Evolutionary conservation across 2,113 vertebrate species (phyloP).

Genomic region (Heloderma charlesbogerti): DNA sequence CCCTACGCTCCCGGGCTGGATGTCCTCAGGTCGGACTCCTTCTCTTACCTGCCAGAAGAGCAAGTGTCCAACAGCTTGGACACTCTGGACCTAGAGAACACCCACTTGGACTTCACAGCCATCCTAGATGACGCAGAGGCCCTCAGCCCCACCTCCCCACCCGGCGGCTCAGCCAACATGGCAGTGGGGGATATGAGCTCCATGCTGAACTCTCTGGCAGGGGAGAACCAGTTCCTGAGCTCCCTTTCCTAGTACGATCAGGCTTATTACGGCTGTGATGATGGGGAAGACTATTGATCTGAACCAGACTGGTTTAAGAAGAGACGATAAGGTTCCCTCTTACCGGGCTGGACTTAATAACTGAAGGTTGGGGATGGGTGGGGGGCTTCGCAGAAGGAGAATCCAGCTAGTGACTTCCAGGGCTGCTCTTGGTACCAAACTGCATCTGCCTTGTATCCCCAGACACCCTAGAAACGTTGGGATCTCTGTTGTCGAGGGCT

Average conservation of each 20-base stretch:
- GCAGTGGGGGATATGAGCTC: conserved; percentile 97
- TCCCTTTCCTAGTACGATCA: conserved; percentile 81
- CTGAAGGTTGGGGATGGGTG: background rate
- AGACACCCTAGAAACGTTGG: background rate
- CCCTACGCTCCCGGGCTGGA: conserved; percentile 69
- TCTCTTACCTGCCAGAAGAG: conserved; percentile 81
- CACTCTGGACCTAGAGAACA: conserved; percentile 94
- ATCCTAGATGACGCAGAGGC: conserved; percentile 93
- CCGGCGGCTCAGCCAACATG: conserved; percentile 89
- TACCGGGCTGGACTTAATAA: background rate
- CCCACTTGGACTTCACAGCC: conserved; percentile 95
- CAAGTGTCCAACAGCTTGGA: conserved; percentile 91
- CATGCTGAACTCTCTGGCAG: conserved; percentile 92
- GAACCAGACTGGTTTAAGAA: background rate
- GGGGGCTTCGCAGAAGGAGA: background rate
- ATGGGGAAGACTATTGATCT: background rate
- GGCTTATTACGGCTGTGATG: background rate
- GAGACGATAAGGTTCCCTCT: background rate
- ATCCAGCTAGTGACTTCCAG: background rate
- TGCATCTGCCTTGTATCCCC: background rate
- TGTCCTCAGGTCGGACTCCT: conserved; percentile 78
- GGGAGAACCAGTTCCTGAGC: conserved; percentile 95
- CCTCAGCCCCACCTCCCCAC: conserved; percentile 76
- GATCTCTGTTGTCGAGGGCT: no score
- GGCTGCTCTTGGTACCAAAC: background rate